These are phyloP conservation scores for Mormyrus iriodes DNA, from an alignment of 2,113 vertebrate species.

Conservation along the genomic window DNA sequence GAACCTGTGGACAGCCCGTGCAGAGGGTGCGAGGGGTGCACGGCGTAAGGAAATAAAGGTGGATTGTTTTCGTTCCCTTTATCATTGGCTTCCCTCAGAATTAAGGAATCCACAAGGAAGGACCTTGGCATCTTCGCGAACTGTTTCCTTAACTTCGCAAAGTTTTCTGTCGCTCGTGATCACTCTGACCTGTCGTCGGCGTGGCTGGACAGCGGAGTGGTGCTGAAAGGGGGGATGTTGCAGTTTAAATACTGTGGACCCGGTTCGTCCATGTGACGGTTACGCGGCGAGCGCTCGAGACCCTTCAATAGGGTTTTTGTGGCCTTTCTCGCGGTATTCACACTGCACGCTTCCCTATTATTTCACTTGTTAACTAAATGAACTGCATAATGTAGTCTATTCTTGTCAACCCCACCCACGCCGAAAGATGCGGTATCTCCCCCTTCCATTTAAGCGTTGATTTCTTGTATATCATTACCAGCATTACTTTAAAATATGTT, in stretches of 20 bases:
- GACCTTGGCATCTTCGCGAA: slow-evolving; percentile 81
- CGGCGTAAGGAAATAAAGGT: slow-evolving; percentile 84
- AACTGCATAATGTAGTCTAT: slow-evolving; percentile 99
- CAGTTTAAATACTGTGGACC: slow-evolving; percentile 81
- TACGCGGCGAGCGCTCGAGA: slow-evolving; percentile 75
- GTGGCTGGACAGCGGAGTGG: slow-evolving; percentile 85
- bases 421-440: slow-evolving; percentile 79
- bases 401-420: slow-evolving; percentile 98
- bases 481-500: slow-evolving; percentile 38
- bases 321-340: slow-evolving; percentile 95
- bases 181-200: slow-evolving; percentile 37
- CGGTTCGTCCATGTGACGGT: slow-evolving; percentile 83
- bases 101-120: slow-evolving; percentile 94
- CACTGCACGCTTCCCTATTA: slow-evolving; percentile 98
- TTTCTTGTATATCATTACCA: slow-evolving; percentile 15
- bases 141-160: slow-evolving; percentile 28
- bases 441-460: slow-evolving; percentile 69
- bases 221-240: slow-evolving; percentile 77
- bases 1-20: slow-evolving; percentile 75
- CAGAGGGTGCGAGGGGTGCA: slow-evolving; percentile 80
- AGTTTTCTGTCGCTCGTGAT: slow-evolving; percentile 25
- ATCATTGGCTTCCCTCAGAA: slow-evolving; percentile 82
- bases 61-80: slow-evolving; percentile 76
- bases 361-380: slow-evolving; percentile 99
- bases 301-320: slow-evolving; percentile 95